These are phyloP conservation scores for Drosophila busckii DNA, from an alignment of 1,140 invertebrate species.

Conservation along the genomic window DNA sequence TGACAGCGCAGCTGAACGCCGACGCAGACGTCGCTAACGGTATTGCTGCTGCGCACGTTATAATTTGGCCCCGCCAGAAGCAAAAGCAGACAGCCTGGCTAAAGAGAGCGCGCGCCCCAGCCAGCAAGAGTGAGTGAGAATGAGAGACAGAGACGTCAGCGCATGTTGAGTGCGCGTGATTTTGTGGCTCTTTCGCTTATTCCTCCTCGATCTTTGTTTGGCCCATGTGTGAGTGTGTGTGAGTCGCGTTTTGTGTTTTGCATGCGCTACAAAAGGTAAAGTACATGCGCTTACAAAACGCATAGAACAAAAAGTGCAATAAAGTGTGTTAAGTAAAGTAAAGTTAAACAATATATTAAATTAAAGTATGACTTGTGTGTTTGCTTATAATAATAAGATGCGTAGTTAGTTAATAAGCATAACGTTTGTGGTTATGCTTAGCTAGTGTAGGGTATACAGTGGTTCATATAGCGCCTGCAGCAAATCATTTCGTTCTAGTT, in stretches of 20 bases:
- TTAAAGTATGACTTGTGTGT: too few relatives aligned
- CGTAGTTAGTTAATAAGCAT: too few relatives aligned
- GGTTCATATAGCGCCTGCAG: too few relatives aligned
- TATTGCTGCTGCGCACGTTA: conserved; percentile 35
- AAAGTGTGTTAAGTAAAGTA: not conserved
- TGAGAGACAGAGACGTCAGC: conserved; percentile 21
- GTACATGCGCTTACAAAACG: not conserved
- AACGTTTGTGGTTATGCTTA: too few relatives aligned
- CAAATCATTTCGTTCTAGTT: conserved; percentile 14
- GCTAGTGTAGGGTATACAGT: too few relatives aligned
- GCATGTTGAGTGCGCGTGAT: conserved; percentile 63
- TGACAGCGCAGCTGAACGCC: conserved; percentile 41
- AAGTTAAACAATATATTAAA: not conserved
- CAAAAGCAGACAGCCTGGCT: conserved; percentile 9
- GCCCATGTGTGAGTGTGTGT: conserved; percentile 32
- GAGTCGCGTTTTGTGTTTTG: conserved; percentile 43
- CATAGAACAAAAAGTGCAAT: not conserved
- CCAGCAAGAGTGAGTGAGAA: not conserved
- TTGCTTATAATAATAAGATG: too few relatives aligned
- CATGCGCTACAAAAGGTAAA: not conserved
- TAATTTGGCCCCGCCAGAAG: conserved; percentile 31
- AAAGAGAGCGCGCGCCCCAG: not conserved
- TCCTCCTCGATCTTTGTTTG: conserved; percentile 39
- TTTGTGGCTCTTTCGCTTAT: conserved; percentile 54
- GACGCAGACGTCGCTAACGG: conserved; percentile 65